Evolutionary conservation across 2,888 invertebrate species (phyloP), one percentile per base, ranked within the genome.

Genomic region (Drosophila neotestacea): DNA sequence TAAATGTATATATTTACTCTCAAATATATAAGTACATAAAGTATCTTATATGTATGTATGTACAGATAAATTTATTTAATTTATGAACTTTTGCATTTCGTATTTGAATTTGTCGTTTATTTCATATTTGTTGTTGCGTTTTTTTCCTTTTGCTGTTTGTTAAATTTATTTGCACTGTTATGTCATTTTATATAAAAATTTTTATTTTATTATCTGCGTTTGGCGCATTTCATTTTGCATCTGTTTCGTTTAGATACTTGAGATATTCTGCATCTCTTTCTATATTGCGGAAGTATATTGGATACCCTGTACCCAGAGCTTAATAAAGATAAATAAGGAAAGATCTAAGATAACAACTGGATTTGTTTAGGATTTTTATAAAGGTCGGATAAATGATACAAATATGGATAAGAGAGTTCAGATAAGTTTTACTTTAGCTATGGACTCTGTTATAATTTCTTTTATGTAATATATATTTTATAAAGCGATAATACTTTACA

Each of bases 131-230:
- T 22, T 7, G 7, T 56, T 16, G 16, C 16, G 16, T 16, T 16
- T 16, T 16, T 27, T 11, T 22, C 16, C 16, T 38, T 48, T 51
- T 54, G 6, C n/a, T 44, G 60, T 60, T 62, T 62, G 27, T 34
- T 47, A n/a, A 56, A 70, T 73, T 81, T 78, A 79, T 78, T 86
- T 88, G 86, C 84, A 83, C 65, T 81, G 76, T 88, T 83, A 87
- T 83, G 82, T 83, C 88, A 83, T 70, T 79, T 79, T 54, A 70
- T 61, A 65, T 70, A 60, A 47, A 11, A 42, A 32, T 54, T 28
- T 32, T 2, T 30, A 30, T 30, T 30, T 50, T 62, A 50, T 63
- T 51, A 42, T 70, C 42, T 54, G 50, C 44, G 44, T 65, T 65
- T 66, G 30, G 22, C 42, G 39, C 60, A 69, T 72, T 70, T 61